phyloP scores from a whole-genome alignment of 1,140 invertebrate species.

The Drosophila subpulchrella region DNA sequence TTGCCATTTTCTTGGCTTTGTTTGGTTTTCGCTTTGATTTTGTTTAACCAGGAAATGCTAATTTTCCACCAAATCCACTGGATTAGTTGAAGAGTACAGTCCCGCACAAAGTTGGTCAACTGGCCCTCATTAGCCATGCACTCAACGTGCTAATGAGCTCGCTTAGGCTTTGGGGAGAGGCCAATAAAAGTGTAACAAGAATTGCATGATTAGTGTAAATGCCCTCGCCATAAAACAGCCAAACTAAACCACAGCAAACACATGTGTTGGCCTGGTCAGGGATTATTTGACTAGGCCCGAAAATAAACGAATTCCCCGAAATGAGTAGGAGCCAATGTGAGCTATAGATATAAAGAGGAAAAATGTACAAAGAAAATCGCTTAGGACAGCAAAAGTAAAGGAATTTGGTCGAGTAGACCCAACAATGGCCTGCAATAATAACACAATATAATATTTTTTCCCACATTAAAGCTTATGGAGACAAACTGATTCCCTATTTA shows the following conservation, averaged over 20 bases:
- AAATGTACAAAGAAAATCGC: slow-evolving; percentile 45
- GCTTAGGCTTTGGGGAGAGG: slow-evolving; percentile 26
- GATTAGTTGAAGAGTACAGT: slow-evolving; percentile 47
- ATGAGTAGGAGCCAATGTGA: slow-evolving; percentile 58
- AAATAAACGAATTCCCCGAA: slow-evolving; percentile 41
- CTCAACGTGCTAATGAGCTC: slow-evolving; percentile 69
- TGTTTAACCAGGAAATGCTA: slow-evolving; percentile 58
- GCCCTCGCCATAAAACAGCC: slow-evolving; percentile 53
- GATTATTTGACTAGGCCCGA: slow-evolving; percentile 34
- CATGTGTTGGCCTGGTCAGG: slow-evolving; percentile 38
- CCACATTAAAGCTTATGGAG: background rate
- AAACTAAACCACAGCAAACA: slow-evolving; percentile 34
- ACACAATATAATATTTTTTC: background rate
- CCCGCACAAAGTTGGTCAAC: slow-evolving; percentile 29
- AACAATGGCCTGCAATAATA: background rate
- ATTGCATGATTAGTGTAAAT: slow-evolving; percentile 76
- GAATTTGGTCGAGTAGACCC: background rate
- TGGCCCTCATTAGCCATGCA: slow-evolving; percentile 61
- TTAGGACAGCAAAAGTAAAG: slow-evolving; percentile 59
- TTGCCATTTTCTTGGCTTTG: slow-evolving; percentile 44
- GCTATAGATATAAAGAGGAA: slow-evolving; percentile 20
- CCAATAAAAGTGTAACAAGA: slow-evolving; percentile 66
- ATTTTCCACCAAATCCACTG: slow-evolving; percentile 27
- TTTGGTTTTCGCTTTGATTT: slow-evolving; percentile 40
- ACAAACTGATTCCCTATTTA: background rate